Base-by-base conservation (phyloP, 2,797 vertebrate genomes). In the Microctenopoma stevenorrisi region DNA sequence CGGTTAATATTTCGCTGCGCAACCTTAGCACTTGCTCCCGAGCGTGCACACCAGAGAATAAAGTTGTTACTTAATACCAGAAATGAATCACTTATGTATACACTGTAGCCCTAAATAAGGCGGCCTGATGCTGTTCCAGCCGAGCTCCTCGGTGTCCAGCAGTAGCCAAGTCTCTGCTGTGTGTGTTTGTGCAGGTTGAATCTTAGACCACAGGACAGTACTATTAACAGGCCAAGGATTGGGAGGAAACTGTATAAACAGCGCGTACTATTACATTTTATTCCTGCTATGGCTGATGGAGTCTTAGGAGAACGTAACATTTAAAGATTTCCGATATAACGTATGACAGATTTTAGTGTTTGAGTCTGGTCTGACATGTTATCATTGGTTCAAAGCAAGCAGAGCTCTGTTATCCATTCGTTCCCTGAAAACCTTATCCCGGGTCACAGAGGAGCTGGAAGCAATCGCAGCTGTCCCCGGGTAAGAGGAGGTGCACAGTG, bases 31-130 rank as follows among this genome's bases (percentile, higher is more conserved):
- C 8, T 9, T 18, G 57, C 46, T 67, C 66, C 46, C 53, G 40
- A 65, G 48, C 68, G 58, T n/a, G 14, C 61, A 76, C 74, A 81
- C 53, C 72, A 8, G 47, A 82, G 76, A 85, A 83, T 77, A 90
- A 85, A 78, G 58, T 66, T 72, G 75, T 75, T 72, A 72, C 38
- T 74, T 74, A 83, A 71, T 54, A 79, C 44, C 42, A 72, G 55
- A 66, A 75, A 82, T 58, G 25, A 81, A 74, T 85, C 74, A 81
- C 76, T 74, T 49, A 70, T 68, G 63, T 70, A 60, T 53, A 74
- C 54, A 57, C 25, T 60, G 58, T 54, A 28, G 33, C 47, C 35
- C 48, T 76, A 85, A 85, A 79, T 60, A 43, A 74, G 53, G 72
- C 9, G 68, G 60, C 26, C 66, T 55, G 15, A 33, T 26, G 35